Conservation (phyloP, 2,888 invertebrate genomes). For the Drosophila lutescens region DNA sequence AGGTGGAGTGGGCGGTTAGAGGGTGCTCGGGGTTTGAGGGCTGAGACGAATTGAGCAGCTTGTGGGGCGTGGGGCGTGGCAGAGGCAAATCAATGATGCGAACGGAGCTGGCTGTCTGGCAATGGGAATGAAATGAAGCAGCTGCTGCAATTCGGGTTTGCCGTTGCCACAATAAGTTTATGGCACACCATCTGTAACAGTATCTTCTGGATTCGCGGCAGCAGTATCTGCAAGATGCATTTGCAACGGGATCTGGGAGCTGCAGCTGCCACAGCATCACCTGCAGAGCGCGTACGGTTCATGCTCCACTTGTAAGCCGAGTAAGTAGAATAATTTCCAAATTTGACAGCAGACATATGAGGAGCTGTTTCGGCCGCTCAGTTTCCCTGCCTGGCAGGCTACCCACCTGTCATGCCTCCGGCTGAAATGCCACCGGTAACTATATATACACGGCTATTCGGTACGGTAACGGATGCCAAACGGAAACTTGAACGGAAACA, state of each 20-base stretch:
- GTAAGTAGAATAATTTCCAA: slow-evolving; percentile 74
- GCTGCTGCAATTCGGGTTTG: slow-evolving; percentile 53
- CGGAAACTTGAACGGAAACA: slow-evolving; percentile 69
- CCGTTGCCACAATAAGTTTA: slow-evolving; percentile 59
- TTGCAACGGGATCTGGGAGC: slow-evolving; percentile 9
- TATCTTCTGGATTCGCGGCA: slow-evolving; percentile 29
- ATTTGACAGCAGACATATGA: slow-evolving; percentile 76
- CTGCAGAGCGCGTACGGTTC: slow-evolving; percentile 51
- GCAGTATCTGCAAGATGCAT: slow-evolving; percentile 48
- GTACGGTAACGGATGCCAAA: slow-evolving; percentile 50
- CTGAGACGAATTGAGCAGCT: not conserved
- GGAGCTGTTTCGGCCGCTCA: slow-evolving; percentile 38
- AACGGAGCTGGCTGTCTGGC: slow-evolving; percentile 31
- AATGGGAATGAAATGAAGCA: slow-evolving; percentile 57
- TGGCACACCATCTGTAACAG: slow-evolving; percentile 60
- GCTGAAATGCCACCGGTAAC: slow-evolving; percentile 38
- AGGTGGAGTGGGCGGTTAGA: no score
- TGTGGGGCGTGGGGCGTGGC: slow-evolving; percentile 26
- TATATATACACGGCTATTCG: slow-evolving; percentile 21
- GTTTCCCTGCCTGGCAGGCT: slow-evolving; percentile 22
- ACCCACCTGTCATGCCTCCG: slow-evolving; percentile 32
- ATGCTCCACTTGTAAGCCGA: slow-evolving; percentile 63
- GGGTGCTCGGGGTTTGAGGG: no score
- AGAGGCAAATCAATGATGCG: slow-evolving; percentile 58
- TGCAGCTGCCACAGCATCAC: slow-evolving; percentile 23